These are phyloP conservation scores for Steatornis caripensis DNA, from an alignment of 2,113 vertebrate species.

Conservation along the genomic window DNA sequence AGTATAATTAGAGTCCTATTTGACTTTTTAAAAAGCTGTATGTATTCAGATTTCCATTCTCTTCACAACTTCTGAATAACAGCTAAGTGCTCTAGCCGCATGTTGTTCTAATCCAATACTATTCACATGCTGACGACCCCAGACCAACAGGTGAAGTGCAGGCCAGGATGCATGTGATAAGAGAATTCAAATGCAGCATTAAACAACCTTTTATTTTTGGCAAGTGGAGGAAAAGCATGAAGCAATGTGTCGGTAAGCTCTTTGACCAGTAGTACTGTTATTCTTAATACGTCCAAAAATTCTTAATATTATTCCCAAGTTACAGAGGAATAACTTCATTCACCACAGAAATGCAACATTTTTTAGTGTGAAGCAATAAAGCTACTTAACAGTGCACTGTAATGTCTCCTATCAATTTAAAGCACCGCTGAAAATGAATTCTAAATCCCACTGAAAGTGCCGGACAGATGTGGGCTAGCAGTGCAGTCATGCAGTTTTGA, in stretches of 20 bases:
- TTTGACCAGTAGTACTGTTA: background rate
- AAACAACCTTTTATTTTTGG: background rate
- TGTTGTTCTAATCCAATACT: slow-evolving; percentile 11
- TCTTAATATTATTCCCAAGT: background rate
- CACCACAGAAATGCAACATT: background rate
- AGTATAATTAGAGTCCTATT: slow-evolving; percentile 61
- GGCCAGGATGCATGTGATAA: background rate
- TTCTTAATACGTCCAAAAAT: background rate
- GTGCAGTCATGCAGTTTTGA: background rate
- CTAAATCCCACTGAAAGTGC: background rate
- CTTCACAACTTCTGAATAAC: slow-evolving; percentile 23
- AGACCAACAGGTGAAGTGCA: slow-evolving; percentile 30
- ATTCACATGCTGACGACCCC: background rate
- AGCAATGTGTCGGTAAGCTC: background rate
- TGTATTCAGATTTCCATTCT: slow-evolving; percentile 41
- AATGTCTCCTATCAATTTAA: background rate
- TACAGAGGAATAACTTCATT: background rate
- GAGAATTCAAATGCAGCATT: background rate
- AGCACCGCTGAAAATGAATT: background rate
- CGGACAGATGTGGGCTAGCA: background rate
- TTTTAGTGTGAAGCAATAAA: background rate
- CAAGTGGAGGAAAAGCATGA: background rate
- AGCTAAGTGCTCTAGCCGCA: background rate
- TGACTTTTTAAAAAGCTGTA: slow-evolving; percentile 66
- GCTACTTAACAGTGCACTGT: background rate